Evolutionary conservation across 2,113 vertebrate species (phyloP), one percentile per base, ranked within the genome.

Genomic region (Daubentonia madagascariensis): DNA sequence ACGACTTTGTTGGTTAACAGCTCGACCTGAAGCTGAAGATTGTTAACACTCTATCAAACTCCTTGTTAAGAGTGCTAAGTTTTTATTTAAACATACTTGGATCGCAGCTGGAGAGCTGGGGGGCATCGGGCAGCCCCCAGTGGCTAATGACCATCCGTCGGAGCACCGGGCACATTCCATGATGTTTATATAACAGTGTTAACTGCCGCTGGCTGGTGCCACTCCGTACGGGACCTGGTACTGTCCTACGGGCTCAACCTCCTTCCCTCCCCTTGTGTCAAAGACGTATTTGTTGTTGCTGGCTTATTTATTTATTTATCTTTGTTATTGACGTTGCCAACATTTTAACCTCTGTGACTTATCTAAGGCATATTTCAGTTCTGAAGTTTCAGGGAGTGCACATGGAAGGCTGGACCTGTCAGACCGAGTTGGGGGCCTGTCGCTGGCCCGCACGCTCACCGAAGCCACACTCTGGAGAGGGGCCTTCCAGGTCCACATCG

Each of bases 21-120:
- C 98, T 98, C 96, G 91, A 98, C 89, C 98, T 97, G 98, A 98
- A 98, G 98, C 98, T 98, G 98, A 98, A 90, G 98, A 98, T 98
- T 98, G 98, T 99, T 99, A 99, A 98, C 98, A 99, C 99, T 98
- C 99, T 97, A 99, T 99, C 98, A 99, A 99, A 99, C 98, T 97
- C 98, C 99, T 98, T 97, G 98, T 99, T 99, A 99, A 98, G 98
- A 92, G 98, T 50, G 59, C 98, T 97, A 93, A 96, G 97, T 97
- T 98, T 98, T 99, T 98, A 98, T 98, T 98, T 98, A 97, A 98
- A 98, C 96, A 96, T 96, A 95, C 98, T 99, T 97, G 97, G 97
- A 96, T 98, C 8, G 81, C 98, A 99, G 98, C 98, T 99, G 99
- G 98, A 98, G 98, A 98, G 97, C 97, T 75, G 97, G 97, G 68